Percentiles rank a stretch among this genome's conserved stretches.
Conservation (phyloP, 2,888 invertebrate genomes). For the Drosophila putrida region DNA sequence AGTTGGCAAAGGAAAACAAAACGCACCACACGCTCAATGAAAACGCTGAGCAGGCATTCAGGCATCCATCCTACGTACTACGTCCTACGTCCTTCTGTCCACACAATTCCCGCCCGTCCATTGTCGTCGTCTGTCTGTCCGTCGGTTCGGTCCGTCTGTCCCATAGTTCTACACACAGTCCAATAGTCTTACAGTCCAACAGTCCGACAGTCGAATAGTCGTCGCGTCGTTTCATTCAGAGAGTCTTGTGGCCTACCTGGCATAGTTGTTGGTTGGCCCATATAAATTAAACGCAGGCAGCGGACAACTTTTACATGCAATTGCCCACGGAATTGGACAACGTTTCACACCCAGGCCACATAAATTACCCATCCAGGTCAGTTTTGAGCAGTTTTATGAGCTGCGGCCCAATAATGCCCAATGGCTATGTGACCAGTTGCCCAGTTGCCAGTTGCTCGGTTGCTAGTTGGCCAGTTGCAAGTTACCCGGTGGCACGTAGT, state of each 20-base stretch:
- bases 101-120: no score
- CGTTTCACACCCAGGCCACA: conserved; percentile 72
- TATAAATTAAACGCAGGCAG: conserved; percentile 75
- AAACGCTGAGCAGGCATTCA: conserved; percentile 68
- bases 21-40: conserved; percentile 62
- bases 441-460: conserved; percentile 19
- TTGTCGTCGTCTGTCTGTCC: not conserved
- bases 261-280: conserved; percentile 56
- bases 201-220: not conserved
- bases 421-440: conserved; percentile 18
- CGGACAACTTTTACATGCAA: conserved; percentile 76
- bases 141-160: not conserved
- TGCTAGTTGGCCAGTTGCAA: conserved; percentile 17
- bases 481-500: conserved; percentile 61
- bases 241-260: conserved; percentile 57
- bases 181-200: not conserved
- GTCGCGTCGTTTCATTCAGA: conserved; percentile 5
- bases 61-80: not conserved
- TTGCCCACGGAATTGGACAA: conserved; percentile 67
- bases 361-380: conserved; percentile 77
- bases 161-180: not conserved
- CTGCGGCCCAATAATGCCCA: conserved; percentile 22
- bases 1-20: conserved; percentile 33
- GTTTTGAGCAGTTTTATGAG: conserved; percentile 70
- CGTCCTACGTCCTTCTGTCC: not conserved